Evolutionary conservation across 1,140 invertebrate species (phyloP).

Genomic region (Aphelinus atriplicis): DNA sequence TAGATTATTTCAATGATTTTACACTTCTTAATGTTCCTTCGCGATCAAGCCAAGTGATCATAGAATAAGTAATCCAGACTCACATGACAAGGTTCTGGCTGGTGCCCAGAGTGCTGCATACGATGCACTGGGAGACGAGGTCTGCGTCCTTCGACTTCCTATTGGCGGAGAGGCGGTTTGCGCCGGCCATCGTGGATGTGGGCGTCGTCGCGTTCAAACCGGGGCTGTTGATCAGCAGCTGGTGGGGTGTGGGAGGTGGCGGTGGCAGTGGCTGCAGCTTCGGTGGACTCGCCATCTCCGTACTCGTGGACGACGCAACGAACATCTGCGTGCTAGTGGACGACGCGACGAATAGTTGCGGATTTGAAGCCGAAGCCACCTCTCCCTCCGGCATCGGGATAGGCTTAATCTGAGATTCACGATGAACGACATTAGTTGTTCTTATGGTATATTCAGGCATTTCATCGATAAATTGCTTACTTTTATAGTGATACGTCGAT

Average conservation of each 20-base stretch:
- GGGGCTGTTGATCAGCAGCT: constrained; percentile 8
- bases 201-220: not conserved
- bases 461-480: constrained; percentile 58
- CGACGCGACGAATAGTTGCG: constrained; percentile 77
- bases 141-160: constrained; percentile 62
- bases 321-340: constrained; percentile 77
- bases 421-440: not conserved
- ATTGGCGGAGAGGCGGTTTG: constrained; percentile 15
- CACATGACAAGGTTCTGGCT: constrained; percentile 77
- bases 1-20: no score
- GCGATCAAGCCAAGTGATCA: no score
- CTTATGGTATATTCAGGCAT: not conserved
- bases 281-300: constrained; percentile 70
- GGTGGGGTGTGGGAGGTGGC: constrained; percentile 33
- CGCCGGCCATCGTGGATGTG: not conserved
- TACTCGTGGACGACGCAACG: constrained; percentile 76
- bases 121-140: constrained; percentile 71
- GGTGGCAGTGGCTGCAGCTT: constrained; percentile 63
- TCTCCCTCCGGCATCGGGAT: constrained; percentile 81
- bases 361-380: constrained; percentile 68
- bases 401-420: constrained; percentile 75
- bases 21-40: no score
- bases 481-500: constrained; percentile 81
- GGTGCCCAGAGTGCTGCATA: constrained; percentile 72
- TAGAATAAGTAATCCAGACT: constrained; percentile 42